phyloP scores from a whole-genome alignment of 2,113 vertebrate species.

The Paradoxurus hermaphroditus region DNA sequence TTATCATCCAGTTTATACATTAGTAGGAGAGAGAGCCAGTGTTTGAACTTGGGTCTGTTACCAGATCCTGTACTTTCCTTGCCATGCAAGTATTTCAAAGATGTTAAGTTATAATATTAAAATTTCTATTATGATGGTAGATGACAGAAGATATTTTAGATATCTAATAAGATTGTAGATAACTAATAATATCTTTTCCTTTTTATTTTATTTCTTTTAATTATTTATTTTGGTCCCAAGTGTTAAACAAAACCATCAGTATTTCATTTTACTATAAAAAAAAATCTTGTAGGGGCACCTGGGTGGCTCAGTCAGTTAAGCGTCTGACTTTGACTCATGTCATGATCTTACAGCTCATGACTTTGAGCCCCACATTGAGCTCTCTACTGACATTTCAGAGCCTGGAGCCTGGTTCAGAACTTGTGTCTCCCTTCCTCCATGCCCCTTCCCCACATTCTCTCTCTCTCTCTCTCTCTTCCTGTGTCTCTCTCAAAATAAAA shows the following conservation, averaged over 20 bases:
- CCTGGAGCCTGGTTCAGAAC: too few species aligned
- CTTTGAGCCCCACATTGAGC: too few species aligned
- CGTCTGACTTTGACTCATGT: too few species aligned
- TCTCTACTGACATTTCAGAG: too few species aligned
- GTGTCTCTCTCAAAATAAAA: too few species aligned
- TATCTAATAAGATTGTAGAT: neutral
- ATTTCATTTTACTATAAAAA: slow-evolving; percentile 34
- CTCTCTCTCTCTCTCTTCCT: too few species aligned
- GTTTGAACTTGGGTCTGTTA: neutral
- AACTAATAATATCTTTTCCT: neutral
- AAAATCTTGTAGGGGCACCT: neutral
- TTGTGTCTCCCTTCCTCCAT: too few species aligned
- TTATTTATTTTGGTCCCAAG: neutral
- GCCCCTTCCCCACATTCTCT: too few species aligned
- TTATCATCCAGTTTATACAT: neutral
- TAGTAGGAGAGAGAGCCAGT: neutral
- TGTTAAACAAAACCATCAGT: neutral
- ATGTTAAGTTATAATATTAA: neutral
- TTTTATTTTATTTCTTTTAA: neutral
- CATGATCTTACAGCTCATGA: too few species aligned
- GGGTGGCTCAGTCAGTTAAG: too few species aligned
- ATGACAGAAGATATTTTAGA: neutral
- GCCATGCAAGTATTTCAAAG: neutral
- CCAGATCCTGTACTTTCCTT: neutral
- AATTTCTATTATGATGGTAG: neutral